A percentile compares a stretch with the other conserved stretches of the same genome.
These are phyloP conservation scores for Diglossa cyanea DNA, from an alignment of 2,797 vertebrate species.

Conservation along the genomic window DNA sequence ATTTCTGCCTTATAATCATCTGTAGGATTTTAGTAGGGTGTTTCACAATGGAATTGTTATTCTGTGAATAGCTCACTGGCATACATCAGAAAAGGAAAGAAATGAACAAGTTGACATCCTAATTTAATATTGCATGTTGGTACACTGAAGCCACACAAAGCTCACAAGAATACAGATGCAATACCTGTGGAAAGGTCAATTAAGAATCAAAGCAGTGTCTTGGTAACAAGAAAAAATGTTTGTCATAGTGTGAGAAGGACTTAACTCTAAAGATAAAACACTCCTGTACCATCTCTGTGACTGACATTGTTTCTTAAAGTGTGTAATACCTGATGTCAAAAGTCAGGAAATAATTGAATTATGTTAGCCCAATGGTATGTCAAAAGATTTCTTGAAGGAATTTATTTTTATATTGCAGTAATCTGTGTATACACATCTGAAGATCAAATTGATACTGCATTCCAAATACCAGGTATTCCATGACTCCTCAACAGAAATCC, in stretches of 20 bases:
- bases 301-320: neutral
- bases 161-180: neutral
- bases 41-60: neutral
- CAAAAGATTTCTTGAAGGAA: neutral
- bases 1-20: neutral
- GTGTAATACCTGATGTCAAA: neutral
- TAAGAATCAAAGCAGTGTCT: neutral
- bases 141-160: neutral
- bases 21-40: neutral
- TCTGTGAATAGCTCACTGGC: neutral
- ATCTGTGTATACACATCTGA: neutral
- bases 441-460: neutral
- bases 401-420: neutral
- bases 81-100: neutral
- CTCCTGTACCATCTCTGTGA: fast-evolving
- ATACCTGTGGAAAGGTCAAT: neutral
- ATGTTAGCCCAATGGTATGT: neutral
- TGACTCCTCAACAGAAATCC: neutral
- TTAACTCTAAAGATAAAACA: neutral
- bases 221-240: neutral
- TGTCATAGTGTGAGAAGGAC: neutral
- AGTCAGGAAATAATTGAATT: neutral
- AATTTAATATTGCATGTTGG: neutral
- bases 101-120: neutral
- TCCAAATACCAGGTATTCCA: neutral